Evolutionary conservation across 2,888 invertebrate genomes (phyloP).

Genomic region (Shargacucullia verbasci): DNA sequence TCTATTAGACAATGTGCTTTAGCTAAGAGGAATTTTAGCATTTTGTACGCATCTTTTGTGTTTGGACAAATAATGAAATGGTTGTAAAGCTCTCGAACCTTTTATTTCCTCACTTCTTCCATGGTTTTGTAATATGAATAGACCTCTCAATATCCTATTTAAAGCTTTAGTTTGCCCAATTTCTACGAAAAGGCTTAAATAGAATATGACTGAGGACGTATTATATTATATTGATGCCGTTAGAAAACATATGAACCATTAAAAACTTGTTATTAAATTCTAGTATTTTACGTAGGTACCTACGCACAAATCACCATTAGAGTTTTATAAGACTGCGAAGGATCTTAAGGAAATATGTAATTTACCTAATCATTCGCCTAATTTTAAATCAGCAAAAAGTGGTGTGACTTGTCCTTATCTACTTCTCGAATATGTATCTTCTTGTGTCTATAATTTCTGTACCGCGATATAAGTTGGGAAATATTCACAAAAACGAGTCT

Average conservation of each 20-base stretch:
- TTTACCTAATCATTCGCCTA: no score
- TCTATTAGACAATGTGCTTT: conserved; percentile 72
- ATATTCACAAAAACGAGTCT: no score
- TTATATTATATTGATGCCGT: conserved; percentile 25
- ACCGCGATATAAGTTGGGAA: no score
- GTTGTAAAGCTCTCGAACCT: conserved; percentile 76
- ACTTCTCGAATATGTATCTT: no score
- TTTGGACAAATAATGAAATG: conserved; percentile 76
- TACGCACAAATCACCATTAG: no score
- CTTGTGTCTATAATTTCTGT: no score
- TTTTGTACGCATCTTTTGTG: conserved; percentile 73
- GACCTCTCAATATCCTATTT: conserved; percentile 75
- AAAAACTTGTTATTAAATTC: no score
- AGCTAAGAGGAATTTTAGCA: conserved; percentile 59
- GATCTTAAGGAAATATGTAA: no score
- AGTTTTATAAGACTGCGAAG: no score
- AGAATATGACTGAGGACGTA: conserved; percentile 29
- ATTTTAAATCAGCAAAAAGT: no score
- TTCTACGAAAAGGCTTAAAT: conserved; percentile 66
- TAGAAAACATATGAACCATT: conserved; percentile 20
- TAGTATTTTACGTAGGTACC: no score
- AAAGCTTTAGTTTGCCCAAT: conserved; percentile 67
- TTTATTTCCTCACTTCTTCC: conserved; percentile 79
- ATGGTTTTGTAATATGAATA: conserved; percentile 69
- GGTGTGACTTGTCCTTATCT: no score